Percentiles rank a stretch among this genome's conserved stretches.
phyloP scores from a whole-genome alignment of 1,140 invertebrate genomes.

The Brachionus paranguensis region DNA sequence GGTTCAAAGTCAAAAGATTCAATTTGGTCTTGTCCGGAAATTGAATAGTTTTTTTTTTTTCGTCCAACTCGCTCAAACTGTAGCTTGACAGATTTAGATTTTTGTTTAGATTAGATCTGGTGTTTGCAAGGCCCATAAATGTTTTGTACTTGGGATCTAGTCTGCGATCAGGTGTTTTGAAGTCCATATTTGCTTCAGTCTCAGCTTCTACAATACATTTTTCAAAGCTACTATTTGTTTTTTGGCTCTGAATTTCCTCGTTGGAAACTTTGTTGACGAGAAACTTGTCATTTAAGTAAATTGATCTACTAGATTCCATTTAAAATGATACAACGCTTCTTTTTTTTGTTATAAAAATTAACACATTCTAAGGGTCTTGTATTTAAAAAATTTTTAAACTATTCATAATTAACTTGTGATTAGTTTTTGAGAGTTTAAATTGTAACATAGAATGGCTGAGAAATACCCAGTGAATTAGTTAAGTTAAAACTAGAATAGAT shows the following conservation, averaged over 20 bases:
- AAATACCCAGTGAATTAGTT: background rate
- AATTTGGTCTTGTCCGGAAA: background rate
- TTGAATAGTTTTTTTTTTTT: background rate
- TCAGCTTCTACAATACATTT: background rate
- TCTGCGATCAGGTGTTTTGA: background rate
- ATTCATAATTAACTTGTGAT: constrained; percentile 9
- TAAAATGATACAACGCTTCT: background rate
- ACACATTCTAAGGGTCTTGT: background rate
- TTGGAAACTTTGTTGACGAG: background rate
- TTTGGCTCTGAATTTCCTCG: background rate
- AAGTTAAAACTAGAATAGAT: background rate
- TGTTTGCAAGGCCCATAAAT: background rate
- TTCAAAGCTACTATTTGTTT: background rate
- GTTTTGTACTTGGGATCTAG: background rate
- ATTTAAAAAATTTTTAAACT: background rate
- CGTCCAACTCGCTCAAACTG: background rate
- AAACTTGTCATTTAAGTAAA: background rate
- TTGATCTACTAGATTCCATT: background rate
- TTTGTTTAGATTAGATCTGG: background rate
- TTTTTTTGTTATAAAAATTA: background rate
- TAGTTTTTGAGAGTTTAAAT: background rate
- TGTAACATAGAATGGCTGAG: background rate
- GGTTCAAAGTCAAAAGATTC: background rate
- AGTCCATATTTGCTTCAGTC: background rate
- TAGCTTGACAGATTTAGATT: background rate